Conservation (phyloP, 2,797 vertebrate genomes). For the Pangasius krempfi region DNA sequence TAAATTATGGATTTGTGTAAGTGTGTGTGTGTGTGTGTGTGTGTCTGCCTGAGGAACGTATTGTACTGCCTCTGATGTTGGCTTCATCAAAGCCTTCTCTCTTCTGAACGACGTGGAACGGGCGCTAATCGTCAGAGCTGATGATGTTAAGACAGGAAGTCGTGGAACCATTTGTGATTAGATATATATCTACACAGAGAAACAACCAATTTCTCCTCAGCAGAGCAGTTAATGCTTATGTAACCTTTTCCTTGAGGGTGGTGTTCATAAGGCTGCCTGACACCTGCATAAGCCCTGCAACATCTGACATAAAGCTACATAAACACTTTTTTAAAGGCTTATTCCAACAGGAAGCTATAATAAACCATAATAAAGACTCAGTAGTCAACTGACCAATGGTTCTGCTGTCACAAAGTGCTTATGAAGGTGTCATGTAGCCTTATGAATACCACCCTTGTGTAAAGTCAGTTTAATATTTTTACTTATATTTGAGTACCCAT, state of each 20-base stretch:
- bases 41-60: not conserved
- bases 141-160: not conserved
- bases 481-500: no score
- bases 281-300: not conserved
- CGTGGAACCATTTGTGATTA: not conserved
- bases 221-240: not conserved
- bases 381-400: not conserved
- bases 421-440: no score
- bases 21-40: not conserved
- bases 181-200: not conserved
- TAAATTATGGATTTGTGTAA: not conserved
- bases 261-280: not conserved
- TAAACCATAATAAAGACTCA: not conserved
- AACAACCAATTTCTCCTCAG: not conserved
- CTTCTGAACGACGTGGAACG: constrained; percentile 41
- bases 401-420: not conserved
- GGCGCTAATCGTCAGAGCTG: constrained; percentile 43
- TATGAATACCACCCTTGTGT: no score
- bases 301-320: not conserved
- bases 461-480: no score
- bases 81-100: constrained; percentile 51
- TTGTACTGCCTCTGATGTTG: constrained; percentile 38
- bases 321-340: not conserved
- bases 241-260: not conserved
- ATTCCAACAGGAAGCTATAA: not conserved